Evolutionary conservation across 1,140 invertebrate genomes (phyloP).

Genomic region (Drosophila carrolli): DNA sequence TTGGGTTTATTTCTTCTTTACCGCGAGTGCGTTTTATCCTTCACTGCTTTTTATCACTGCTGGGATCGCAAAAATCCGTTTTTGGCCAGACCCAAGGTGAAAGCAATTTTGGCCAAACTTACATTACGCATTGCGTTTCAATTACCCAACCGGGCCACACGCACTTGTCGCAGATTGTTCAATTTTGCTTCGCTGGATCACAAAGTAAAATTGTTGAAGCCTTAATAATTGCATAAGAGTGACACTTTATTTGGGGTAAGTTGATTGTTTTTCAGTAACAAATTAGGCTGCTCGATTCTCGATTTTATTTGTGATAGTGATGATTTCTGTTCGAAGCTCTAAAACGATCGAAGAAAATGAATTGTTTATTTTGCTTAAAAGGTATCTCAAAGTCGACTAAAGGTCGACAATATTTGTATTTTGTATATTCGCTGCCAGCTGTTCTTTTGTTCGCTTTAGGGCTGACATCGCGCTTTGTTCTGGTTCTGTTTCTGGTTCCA

Average conservation of each 20-base stretch:
- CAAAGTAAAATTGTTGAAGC: background rate
- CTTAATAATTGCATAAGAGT: background rate
- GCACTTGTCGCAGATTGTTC: constrained; percentile 3
- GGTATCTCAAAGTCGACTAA: background rate
- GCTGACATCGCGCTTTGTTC: background rate
- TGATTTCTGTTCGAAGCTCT: too few relatives aligned
- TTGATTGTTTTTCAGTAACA: background rate
- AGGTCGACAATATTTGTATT: too few relatives aligned
- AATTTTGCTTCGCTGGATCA: background rate
- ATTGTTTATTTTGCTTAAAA: background rate
- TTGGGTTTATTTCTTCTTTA: constrained; percentile 1
- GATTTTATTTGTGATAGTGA: background rate
- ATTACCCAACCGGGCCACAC: constrained; percentile 26
- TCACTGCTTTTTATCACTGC: constrained; percentile 1
- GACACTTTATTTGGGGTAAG: constrained; percentile 2
- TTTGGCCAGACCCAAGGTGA: constrained; percentile 40
- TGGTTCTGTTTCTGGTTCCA: constrained; percentile 34
- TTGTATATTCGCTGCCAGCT: background rate
- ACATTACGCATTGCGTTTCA: constrained; percentile 42
- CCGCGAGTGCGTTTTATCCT: constrained; percentile 14
- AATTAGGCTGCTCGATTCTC: too few relatives aligned
- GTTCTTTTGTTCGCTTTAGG: constrained; percentile 26
- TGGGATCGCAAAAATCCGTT: constrained; percentile 4
- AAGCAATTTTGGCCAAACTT: constrained; percentile 43
- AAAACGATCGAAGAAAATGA: too few relatives aligned